Conservation (phyloP, 2,113 vertebrate genomes). For the Oncorhynchus kisutch region DNA sequence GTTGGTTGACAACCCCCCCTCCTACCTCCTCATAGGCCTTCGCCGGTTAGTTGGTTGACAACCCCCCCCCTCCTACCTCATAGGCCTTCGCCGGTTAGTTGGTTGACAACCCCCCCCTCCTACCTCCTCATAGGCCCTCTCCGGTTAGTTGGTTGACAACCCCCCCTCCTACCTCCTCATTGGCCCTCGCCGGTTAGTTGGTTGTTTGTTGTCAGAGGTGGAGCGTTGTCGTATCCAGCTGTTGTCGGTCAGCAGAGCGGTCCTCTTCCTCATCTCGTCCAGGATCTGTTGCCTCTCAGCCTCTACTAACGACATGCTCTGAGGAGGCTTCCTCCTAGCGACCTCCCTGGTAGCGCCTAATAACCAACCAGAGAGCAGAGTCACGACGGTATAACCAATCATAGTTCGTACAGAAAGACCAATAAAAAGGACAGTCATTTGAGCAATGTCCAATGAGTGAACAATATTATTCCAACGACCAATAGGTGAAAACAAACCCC, state of each 20-base stretch:
- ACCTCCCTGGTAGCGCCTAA: slow-evolving; percentile 70
- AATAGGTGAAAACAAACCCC: too few relatives aligned
- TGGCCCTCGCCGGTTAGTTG: slow-evolving; percentile 66
- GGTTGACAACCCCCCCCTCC: too few relatives aligned
- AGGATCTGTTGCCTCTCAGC: slow-evolving; percentile 88
- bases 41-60: too few relatives aligned
- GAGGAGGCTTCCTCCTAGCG: slow-evolving; percentile 64
- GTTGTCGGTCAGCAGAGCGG: slow-evolving; percentile 86
- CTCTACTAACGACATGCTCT: slow-evolving; percentile 76
- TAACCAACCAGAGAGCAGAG: slow-evolving; percentile 22
- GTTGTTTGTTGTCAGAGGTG: slow-evolving; percentile 81
- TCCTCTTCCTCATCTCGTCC: slow-evolving; percentile 94
- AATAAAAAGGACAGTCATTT: too few relatives aligned
- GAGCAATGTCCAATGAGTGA: too few relatives aligned
- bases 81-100: too few relatives aligned
- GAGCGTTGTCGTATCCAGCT: slow-evolving; percentile 96
- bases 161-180: slow-evolving; percentile 45
- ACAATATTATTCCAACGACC: too few relatives aligned
- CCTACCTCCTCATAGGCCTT: too few relatives aligned
- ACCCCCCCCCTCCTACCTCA: too few relatives aligned
- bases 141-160: too few relatives aligned
- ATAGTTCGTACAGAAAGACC: neutral
- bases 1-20: too few relatives aligned
- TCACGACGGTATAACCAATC: neutral
- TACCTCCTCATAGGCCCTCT: too few relatives aligned